Evolutionary conservation across 2,113 vertebrate genomes (phyloP).

Genomic region (Phoenicopterus ruber): DNA sequence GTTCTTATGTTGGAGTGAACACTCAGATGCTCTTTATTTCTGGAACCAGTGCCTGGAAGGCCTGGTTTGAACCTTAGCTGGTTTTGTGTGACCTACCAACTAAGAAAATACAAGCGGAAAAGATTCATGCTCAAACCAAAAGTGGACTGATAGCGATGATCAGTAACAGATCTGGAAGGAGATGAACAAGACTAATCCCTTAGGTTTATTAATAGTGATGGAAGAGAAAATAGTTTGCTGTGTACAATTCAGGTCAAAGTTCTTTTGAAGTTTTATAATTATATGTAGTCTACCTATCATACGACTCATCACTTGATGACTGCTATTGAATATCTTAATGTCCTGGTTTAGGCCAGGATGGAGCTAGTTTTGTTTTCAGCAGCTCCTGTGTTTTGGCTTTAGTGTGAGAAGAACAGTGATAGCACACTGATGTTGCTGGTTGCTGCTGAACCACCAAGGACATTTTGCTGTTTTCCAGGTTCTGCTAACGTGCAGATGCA

Average conservation of each 20-base stretch:
- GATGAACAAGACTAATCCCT: neutral
- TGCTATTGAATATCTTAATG: neutral
- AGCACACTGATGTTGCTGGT: no score
- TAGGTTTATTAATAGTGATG: neutral
- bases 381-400: no score
- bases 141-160: neutral
- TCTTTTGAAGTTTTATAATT: neutral
- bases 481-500: no score
- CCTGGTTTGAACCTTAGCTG: neutral
- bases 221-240: neutral
- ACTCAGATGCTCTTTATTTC: neutral
- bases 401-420: no score
- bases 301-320: neutral
- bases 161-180: neutral
- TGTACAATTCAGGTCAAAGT: neutral
- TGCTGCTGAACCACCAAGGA: no score
- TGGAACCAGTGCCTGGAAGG: neutral
- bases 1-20: neutral
- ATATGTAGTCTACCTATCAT: neutral
- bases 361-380: no score
- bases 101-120: neutral
- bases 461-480: no score
- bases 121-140: neutral
- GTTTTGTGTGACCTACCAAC: neutral
- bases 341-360: no score